A percentile compares a stretch with the other conserved stretches of the same genome.
These are phyloP conservation scores for Lerema accius DNA, from an alignment of 1,140 invertebrate species.

Conservation along the genomic window DNA sequence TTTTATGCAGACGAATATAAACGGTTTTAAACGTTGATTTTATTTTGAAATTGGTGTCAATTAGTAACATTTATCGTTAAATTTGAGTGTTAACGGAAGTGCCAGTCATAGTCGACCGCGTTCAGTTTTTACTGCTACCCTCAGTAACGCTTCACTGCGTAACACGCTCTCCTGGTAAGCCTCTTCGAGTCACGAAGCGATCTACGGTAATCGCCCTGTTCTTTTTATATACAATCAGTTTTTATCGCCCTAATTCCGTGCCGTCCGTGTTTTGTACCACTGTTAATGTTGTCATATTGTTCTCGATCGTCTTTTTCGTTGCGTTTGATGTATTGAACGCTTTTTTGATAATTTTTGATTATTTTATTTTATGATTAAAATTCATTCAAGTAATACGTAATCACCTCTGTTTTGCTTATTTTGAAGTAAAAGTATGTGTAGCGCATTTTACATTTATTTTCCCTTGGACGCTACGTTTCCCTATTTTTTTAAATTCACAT, in stretches of 20 bases:
- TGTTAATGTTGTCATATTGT: not conserved
- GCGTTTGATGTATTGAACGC: not conserved
- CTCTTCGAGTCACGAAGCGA: constrained; percentile 58
- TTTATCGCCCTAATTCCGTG: constrained; percentile 43
- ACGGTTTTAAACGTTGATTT: not conserved
- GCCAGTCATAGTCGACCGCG: constrained; percentile 57
- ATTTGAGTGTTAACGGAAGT: constrained; percentile 38
- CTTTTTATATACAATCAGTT: constrained; percentile 41
- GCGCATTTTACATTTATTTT: too few species aligned
- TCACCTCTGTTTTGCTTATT: too few species aligned
- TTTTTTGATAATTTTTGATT: not conserved
- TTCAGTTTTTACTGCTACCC: constrained; percentile 67
- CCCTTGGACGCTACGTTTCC: too few species aligned
- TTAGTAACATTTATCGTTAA: constrained; percentile 20
- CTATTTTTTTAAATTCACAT: too few species aligned
- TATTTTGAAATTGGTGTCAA: constrained; percentile 5
- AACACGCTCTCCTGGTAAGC: constrained; percentile 27
- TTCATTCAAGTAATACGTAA: too few species aligned
- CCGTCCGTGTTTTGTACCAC: constrained; percentile 13
- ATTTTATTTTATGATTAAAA: too few species aligned
- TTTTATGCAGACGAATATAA: too few species aligned
- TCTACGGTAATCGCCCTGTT: constrained; percentile 37
- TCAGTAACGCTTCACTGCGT: constrained; percentile 52
- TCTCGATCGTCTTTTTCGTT: not conserved
- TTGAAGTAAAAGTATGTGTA: too few species aligned